These are phyloP conservation scores for Allacma fusca DNA, from an alignment of 2,888 invertebrate genomes.

Conservation along the genomic window DNA sequence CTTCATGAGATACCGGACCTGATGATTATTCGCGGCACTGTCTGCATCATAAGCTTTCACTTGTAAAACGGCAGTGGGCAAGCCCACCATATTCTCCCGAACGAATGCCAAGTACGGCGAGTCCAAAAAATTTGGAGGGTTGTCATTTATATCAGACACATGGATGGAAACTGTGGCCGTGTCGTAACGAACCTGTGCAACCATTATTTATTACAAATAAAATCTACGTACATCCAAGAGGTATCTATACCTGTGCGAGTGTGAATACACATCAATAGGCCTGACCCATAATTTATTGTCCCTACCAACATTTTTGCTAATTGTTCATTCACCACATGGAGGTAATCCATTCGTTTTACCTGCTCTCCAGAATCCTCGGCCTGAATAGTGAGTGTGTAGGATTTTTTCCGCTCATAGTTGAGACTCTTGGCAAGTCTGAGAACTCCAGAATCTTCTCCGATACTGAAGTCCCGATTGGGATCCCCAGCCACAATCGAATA, in stretches of 20 bases:
- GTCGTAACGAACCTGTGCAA: constrained; percentile 72
- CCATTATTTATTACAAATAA: constrained; percentile 7
- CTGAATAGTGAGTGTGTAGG: constrained; percentile 82
- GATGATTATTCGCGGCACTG: constrained; percentile 69
- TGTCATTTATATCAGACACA: constrained; percentile 46
- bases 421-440: constrained; percentile 91
- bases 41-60: constrained; percentile 61
- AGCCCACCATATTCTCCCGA: constrained; percentile 86
- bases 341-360: constrained; percentile 68
- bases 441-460: constrained; percentile 89
- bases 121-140: constrained; percentile 82
- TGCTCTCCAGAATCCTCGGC: constrained; percentile 86
- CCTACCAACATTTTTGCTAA: constrained; percentile 45
- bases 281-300: background rate
- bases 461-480: constrained; percentile 87
- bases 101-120: constrained; percentile 94
- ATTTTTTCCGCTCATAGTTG: constrained; percentile 88
- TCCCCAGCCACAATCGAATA: constrained; percentile 90
- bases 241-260: background rate
- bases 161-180: constrained; percentile 75
- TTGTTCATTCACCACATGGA: constrained; percentile 12
- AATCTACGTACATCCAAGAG: background rate
- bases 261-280: background rate
- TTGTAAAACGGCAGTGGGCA: constrained; percentile 67
- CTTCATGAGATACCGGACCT: constrained; percentile 91